These are phyloP conservation scores for Zophobas morio DNA, from an alignment of 1,140 invertebrate genomes.

Conservation along the genomic window DNA sequence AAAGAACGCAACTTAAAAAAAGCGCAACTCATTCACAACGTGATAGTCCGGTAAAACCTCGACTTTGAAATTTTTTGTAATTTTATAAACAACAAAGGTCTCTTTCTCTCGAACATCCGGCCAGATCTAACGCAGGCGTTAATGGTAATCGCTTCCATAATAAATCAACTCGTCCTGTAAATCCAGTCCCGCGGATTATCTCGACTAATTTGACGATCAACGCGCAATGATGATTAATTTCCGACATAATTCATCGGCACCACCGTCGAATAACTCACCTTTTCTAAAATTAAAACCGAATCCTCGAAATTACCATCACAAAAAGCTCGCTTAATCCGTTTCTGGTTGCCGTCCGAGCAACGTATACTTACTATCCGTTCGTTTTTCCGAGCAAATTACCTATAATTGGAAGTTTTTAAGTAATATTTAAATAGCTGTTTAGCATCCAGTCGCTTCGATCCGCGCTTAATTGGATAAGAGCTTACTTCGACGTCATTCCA, in stretches of 20 bases:
- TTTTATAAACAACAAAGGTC: too few relatives aligned
- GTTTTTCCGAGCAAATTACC: slow-evolving; percentile 19
- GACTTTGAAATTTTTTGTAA: too few relatives aligned
- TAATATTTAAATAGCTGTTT: slow-evolving; percentile 27
- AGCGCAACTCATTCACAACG: too few relatives aligned
- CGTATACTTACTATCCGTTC: not conserved
- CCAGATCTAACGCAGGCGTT: slow-evolving; percentile 7
- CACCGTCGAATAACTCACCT: not conserved
- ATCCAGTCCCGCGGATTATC: slow-evolving; percentile 27
- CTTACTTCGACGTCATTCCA: slow-evolving; percentile 17
- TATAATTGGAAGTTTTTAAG: slow-evolving; percentile 23
- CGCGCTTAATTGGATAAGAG: slow-evolving; percentile 20
- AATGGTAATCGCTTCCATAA: slow-evolving; percentile 10
- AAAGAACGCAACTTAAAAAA: too few relatives aligned
- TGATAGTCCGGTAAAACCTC: too few relatives aligned
- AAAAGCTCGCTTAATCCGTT: not conserved
- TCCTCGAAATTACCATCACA: not conserved
- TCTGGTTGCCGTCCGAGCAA: not conserved
- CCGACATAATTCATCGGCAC: slow-evolving; percentile 14
- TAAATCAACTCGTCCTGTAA: slow-evolving; percentile 6
- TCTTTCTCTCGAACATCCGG: not conserved
- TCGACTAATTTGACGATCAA: slow-evolving; percentile 27
- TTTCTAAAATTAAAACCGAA: not conserved
- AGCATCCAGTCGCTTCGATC: slow-evolving; percentile 29
- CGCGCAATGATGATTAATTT: slow-evolving; percentile 15